Evolutionary conservation across 2,113 vertebrate species (phyloP).

Genomic region (Leptosomus discolor): DNA sequence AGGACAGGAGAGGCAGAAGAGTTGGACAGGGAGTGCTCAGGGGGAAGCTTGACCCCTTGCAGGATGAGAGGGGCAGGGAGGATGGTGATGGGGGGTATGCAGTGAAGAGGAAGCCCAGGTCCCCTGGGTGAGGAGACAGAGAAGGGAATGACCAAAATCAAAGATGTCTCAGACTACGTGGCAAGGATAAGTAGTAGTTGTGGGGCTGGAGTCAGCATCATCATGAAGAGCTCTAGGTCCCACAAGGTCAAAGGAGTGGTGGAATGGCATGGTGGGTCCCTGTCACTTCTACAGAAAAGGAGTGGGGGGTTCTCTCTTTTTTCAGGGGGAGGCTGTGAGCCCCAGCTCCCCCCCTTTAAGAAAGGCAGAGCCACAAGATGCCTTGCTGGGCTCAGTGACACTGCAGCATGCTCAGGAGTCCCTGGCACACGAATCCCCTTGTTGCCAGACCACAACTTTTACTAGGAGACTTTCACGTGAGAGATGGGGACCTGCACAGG

Average conservation of each 20-base stretch:
- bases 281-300: background rate
- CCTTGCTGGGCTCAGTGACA: background rate
- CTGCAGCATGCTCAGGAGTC: background rate
- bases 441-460: background rate
- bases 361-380: background rate
- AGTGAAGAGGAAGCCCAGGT: background rate
- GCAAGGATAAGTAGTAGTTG: background rate
- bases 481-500: background rate
- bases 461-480: background rate
- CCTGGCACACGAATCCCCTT: fast-evolving
- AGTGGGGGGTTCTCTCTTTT: background rate
- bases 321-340: background rate
- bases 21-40: background rate
- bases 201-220: background rate
- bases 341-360: background rate
- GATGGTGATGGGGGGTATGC: background rate
- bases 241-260: background rate
- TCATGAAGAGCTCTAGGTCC: background rate
- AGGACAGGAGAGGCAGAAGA: background rate
- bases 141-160: background rate
- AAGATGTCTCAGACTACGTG: background rate
- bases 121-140: background rate
- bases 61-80: background rate
- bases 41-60: background rate
- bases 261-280: fast-evolving